Evolutionary conservation across 1,140 invertebrate genomes (phyloP).

Genomic region (Elymnias hypermnestra): DNA sequence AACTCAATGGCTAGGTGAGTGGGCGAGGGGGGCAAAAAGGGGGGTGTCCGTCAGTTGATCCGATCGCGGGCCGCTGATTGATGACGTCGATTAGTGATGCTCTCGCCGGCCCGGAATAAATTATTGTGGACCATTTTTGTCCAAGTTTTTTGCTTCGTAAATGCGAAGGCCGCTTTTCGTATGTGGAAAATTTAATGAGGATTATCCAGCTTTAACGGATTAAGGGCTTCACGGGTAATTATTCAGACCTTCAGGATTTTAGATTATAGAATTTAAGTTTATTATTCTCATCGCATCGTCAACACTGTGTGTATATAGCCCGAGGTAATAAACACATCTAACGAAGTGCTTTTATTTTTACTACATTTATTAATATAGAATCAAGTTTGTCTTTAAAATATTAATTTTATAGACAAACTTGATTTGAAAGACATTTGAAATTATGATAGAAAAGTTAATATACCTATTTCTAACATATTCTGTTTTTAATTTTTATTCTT

Average conservation of each 20-base stretch:
- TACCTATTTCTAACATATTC: too few species aligned
- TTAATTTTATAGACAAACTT: too few species aligned
- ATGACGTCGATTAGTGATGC: conserved; percentile 71
- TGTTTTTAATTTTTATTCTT: too few species aligned
- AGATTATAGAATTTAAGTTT: conserved; percentile 4
- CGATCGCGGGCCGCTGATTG: conserved; percentile 64
- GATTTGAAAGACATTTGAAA: too few species aligned
- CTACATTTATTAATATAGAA: too few species aligned
- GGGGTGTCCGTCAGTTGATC: conserved; percentile 61
- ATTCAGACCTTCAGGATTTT: conserved; percentile 1
- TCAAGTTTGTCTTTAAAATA: too few species aligned
- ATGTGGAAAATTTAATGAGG: conserved; percentile 44
- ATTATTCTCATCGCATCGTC: neutral
- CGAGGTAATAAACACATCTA: too few species aligned
- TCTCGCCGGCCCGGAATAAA: conserved; percentile 61
- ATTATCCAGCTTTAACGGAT: conserved; percentile 11
- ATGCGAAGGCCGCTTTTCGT: conserved; percentile 32
- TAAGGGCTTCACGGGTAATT: conserved; percentile 8
- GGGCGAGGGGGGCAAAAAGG: conserved; percentile 15
- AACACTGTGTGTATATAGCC: too few species aligned
- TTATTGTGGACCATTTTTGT: conserved; percentile 44
- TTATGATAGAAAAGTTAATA: too few species aligned
- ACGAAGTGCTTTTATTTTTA: too few species aligned
- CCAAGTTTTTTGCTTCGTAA: conserved; percentile 40
- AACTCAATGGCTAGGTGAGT: conserved; percentile 5